A percentile compares a stretch with the other conserved stretches of the same genome.
Conservation (phyloP, 2,888 invertebrate species). For the Pristionchus maxplancki region DNA sequence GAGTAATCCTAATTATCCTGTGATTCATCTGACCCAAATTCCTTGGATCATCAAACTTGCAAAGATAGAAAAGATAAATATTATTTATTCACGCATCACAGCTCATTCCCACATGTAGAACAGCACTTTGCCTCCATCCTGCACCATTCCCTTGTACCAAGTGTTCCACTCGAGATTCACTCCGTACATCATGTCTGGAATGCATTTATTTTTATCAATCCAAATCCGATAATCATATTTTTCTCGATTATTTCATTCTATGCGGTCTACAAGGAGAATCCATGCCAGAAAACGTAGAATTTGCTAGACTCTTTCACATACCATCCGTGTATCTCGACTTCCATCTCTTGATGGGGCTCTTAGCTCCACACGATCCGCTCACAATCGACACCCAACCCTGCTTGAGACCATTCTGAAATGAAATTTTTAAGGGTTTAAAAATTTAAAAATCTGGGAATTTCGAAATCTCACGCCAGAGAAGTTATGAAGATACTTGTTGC, state of each 20-base stretch:
- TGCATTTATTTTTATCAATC: neutral
- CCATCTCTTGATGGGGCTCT: neutral
- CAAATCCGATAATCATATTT: neutral
- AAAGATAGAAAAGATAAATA: too few relatives aligned
- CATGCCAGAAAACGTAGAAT: too few relatives aligned
- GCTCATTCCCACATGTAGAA: constrained; percentile 5
- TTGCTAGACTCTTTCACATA: too few relatives aligned
- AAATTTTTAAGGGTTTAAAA: neutral
- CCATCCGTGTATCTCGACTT: neutral
- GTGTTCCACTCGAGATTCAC: constrained; percentile 25
- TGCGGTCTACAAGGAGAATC: too few relatives aligned
- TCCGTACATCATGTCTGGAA: constrained; percentile 8
- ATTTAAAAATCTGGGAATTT: neutral
- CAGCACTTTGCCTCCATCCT: neutral
- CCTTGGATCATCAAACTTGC: too few relatives aligned
- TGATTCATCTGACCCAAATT: too few relatives aligned
- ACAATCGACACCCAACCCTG: neutral
- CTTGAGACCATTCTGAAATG: neutral
- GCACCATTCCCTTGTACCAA: neutral
- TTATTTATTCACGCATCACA: too few relatives aligned
- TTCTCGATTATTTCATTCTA: too few relatives aligned
- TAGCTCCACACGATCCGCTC: neutral
- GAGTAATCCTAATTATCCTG: too few relatives aligned
- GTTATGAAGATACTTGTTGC: neutral
- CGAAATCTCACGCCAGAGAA: neutral